Evolutionary conservation across 2,797 vertebrate genomes (phyloP).

Genomic region (Tiaroga cobitis): DNA sequence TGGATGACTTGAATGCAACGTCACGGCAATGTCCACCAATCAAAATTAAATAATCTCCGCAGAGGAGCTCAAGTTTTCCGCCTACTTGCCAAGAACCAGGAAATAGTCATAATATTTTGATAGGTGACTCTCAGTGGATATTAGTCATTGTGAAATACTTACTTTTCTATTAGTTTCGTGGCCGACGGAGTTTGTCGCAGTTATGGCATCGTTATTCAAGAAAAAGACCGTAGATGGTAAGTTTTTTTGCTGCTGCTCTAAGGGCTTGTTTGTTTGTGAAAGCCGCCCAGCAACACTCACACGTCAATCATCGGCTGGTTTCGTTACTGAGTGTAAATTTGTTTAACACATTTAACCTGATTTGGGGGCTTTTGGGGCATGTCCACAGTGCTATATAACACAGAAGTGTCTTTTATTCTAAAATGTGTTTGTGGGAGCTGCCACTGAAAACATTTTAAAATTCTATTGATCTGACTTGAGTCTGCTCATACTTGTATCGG

Average conservation of each 20-base stretch:
- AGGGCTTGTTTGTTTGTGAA: conserved; percentile 16
- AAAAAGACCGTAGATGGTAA: conserved; percentile 69
- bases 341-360: neutral
- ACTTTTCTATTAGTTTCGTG: neutral
- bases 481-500: neutral
- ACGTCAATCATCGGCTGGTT: conserved; percentile 12
- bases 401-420: neutral
- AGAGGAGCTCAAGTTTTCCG: neutral
- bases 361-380: too few species aligned
- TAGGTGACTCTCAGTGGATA: neutral
- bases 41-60: neutral
- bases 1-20: neutral
- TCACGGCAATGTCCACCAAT: conserved; percentile 43
- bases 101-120: conserved; percentile 51
- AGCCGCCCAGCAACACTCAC: conserved; percentile 28
- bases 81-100: conserved; percentile 51
- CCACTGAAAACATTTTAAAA: neutral
- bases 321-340: neutral
- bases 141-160: conserved; percentile 17
- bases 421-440: neutral
- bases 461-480: neutral
- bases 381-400: neutral
- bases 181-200: neutral
- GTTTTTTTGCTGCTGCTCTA: conserved; percentile 16
- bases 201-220: conserved; percentile 64